Evolutionary conservation across 2,797 vertebrate species (phyloP).

Genomic region (Scomberomorus guttatus): DNA sequence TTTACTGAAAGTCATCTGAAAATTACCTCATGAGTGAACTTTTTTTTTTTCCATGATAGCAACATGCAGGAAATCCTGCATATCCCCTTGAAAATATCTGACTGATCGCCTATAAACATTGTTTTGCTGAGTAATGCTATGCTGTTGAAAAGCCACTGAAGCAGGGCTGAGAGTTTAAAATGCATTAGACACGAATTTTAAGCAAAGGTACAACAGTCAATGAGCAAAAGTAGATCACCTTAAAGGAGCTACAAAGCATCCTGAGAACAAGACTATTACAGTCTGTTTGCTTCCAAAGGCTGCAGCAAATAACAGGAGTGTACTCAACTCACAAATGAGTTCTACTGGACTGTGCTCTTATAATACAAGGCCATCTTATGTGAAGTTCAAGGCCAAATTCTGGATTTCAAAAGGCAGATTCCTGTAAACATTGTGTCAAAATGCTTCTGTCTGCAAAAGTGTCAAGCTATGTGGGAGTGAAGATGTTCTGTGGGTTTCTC

Average conservation of each 20-base stretch:
- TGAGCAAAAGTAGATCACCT: slow-evolving; percentile 10
- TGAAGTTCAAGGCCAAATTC: slow-evolving; percentile 22
- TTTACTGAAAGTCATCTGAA: too few relatives aligned
- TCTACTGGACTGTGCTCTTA: background rate
- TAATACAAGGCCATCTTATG: background rate
- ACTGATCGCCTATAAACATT: background rate
- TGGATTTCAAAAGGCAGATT: background rate
- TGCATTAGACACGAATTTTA: background rate
- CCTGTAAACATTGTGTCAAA: background rate
- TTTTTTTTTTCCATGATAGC: too few relatives aligned
- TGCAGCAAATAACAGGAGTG: background rate
- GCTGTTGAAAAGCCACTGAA: background rate
- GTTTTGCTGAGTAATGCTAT: background rate
- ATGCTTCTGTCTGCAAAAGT: background rate
- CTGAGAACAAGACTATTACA: background rate
- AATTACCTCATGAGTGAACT: too few relatives aligned
- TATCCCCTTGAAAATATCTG: background rate
- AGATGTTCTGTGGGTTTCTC: background rate
- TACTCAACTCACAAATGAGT: background rate
- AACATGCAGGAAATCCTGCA: too few relatives aligned
- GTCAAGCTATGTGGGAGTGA: background rate
- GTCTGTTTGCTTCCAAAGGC: background rate
- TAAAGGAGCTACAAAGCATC: background rate
- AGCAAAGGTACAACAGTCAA: slow-evolving; percentile 6
- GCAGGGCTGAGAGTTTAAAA: background rate